Base-by-base conservation (phyloP, 1,140 invertebrate genomes). In the Episyrphus balteatus region DNA sequence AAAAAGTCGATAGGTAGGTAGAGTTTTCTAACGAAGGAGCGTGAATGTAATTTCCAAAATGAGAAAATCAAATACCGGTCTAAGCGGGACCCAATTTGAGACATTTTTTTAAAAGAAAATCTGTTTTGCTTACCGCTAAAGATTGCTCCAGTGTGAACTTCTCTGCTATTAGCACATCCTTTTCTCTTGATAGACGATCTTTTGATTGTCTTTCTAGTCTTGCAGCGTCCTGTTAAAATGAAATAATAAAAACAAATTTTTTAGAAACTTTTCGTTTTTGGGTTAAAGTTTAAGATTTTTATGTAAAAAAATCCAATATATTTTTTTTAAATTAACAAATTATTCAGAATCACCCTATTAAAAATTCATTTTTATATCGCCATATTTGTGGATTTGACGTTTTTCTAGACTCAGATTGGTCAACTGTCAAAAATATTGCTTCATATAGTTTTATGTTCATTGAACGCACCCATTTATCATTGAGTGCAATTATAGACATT, bases 91-190 rank as follows among this genome's bases (percentile, higher is more conserved):
- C 31, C 18, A 44, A 44, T 31, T 18, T 26, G 21, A 3, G 8
- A 26, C 8, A 26, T 26, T 26, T 26, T 26, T 26, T 26, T 8
- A 5, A 6, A 10, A 12, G 11, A 31, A 32, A 30, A 7, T 44
- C 32, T 18, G n/a, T 31, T 38, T 19, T 41, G 76, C 82, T 82
- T 71, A 92, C 89, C 65, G 86, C 82, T 18, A 93, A 67, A 50
- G 81, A 81, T 66, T 92, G 88, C 55, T 94, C 90, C 30, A 91
- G 66, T 0, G 85, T 78, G 55, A 84, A 92, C 66, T 92, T 92
- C 59, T 93, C 88, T 5, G 86, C 80, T 49, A 83, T 73, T 0
- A 84, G 75, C 34, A 86, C 75, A 61, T 95, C 92, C 48, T 84
- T 82, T 57, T 95, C 91, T 21, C 88, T 73, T 10, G 82, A 75